Conservation (phyloP, 2,113 vertebrate genomes). For the Progne subis region DNA sequence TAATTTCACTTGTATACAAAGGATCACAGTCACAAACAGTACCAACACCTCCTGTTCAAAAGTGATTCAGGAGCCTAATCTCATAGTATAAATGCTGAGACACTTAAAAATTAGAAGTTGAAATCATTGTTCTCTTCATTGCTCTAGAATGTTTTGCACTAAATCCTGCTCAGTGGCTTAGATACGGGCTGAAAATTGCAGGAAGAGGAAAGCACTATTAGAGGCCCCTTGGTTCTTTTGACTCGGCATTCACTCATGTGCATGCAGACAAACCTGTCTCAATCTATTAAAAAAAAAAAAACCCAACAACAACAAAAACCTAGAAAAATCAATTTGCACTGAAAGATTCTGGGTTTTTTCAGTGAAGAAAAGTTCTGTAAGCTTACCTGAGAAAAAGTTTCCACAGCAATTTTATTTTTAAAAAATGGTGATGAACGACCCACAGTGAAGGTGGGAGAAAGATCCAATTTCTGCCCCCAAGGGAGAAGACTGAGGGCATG, state of each 20-base stretch:
- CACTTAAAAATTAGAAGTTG: background rate
- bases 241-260: background rate
- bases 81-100: background rate
- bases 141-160: background rate
- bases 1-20: background rate
- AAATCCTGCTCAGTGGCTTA: background rate
- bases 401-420: background rate
- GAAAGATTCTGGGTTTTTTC: background rate
- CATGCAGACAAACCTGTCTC: background rate
- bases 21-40: background rate
- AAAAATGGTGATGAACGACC: accelerated
- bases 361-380: background rate
- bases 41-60: background rate
- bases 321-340: background rate
- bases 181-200: background rate
- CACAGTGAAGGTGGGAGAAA: background rate
- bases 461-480: background rate
- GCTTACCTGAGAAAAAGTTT: background rate
- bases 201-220: background rate
- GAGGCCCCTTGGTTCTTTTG: background rate
- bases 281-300: background rate
- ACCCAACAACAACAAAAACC: background rate
- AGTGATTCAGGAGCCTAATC: background rate
- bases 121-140: background rate
- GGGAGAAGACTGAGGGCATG: background rate